Evolutionary conservation across 2,888 invertebrate genomes (phyloP).

Genomic region (Schizaphis graminum): DNA sequence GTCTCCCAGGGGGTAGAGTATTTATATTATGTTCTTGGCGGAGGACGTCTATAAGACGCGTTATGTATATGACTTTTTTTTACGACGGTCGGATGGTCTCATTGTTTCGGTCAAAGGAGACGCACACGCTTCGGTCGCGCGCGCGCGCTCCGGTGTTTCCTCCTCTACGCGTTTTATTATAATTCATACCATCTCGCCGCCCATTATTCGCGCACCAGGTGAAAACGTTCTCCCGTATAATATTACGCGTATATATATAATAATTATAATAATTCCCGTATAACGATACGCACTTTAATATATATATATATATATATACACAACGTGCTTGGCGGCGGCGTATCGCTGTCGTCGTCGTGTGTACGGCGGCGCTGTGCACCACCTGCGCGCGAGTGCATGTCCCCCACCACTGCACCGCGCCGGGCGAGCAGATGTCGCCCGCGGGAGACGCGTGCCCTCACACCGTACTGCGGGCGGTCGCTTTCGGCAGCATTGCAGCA

Average conservation of each 20-base stretch:
- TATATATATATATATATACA: background rate
- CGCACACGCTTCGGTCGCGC: slow-evolving; percentile 35
- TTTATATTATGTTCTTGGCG: background rate
- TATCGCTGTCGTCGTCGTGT: background rate
- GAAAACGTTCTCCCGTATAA: slow-evolving; percentile 13
- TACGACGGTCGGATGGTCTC: background rate
- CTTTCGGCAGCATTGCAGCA: slow-evolving; percentile 19
- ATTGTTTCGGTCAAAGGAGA: slow-evolving; percentile 38
- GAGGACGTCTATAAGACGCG: background rate
- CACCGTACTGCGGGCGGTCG: slow-evolving; percentile 29
- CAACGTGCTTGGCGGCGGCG: background rate
- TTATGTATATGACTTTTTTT: background rate
- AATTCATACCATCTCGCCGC: background rate
- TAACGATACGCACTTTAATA: background rate
- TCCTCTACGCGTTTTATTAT: background rate
- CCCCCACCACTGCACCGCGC: slow-evolving; percentile 10
- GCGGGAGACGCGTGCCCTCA: slow-evolving; percentile 60
- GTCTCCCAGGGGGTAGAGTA: background rate
- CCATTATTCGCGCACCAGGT: slow-evolving; percentile 42
- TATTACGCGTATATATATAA: slow-evolving; percentile 5
- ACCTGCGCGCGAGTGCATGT: slow-evolving; percentile 43
- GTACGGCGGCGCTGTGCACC: background rate
- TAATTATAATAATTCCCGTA: background rate
- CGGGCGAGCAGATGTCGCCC: slow-evolving; percentile 60
- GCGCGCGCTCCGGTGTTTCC: background rate